phyloP scores from a whole-genome alignment of 2,113 vertebrate species.

The Setophaga kirtlandii region DNA sequence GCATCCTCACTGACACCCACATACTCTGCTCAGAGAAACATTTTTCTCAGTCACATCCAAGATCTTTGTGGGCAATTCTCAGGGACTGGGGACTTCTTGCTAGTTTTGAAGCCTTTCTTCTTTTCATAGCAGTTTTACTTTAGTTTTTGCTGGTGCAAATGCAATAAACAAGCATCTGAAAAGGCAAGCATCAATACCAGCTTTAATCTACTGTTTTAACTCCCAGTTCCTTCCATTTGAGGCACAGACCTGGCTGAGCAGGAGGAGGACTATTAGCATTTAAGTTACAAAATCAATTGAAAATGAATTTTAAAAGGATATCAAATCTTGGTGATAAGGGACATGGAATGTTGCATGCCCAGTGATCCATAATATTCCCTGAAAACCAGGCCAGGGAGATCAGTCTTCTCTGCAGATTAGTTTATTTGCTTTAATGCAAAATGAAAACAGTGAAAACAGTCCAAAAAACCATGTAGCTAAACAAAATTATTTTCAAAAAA shows the following conservation, averaged over 20 bases:
- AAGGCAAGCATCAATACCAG: conserved; percentile 5
- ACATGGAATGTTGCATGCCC: conserved; percentile 14
- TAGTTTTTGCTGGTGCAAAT: background rate
- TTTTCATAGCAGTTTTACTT: background rate
- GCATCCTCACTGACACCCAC: too few relatives aligned
- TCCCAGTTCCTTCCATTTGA: background rate
- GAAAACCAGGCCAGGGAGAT: conserved; percentile 48
- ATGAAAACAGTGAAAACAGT: background rate
- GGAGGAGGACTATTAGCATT: conserved; percentile 40
- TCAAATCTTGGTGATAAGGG: conserved; percentile 23
- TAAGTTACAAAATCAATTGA: conserved; percentile 53
- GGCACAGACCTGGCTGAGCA: background rate
- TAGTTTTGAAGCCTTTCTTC: background rate
- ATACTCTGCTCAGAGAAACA: background rate
- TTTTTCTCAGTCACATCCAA: background rate
- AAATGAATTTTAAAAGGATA: conserved; percentile 52
- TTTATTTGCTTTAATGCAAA: conserved; percentile 55
- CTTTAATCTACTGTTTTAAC: conserved; percentile 18
- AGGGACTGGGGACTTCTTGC: background rate
- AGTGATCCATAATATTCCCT: conserved; percentile 16
- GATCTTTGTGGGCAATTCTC: background rate
- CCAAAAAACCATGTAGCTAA: background rate
- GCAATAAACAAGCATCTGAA: background rate
- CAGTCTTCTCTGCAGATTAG: background rate
- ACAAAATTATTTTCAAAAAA: background rate